Evolutionary conservation across 92 coral and sea anemone species (phyloP), one percentile per base, ranked within the genome.

Genomic region (Chrysogorgia sp.): DNA sequence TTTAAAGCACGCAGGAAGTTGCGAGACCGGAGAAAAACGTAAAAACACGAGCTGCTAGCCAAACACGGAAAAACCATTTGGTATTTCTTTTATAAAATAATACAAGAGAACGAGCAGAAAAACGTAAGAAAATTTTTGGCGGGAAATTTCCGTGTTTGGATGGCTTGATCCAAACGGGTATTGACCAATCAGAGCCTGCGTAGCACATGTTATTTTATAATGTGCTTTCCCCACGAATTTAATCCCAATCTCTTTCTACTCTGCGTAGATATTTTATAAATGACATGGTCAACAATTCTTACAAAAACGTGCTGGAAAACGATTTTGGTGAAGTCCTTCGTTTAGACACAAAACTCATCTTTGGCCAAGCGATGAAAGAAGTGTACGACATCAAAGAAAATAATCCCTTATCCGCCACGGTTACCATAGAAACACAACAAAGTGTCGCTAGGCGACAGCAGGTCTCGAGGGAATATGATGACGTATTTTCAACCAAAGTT

Each of bases 341-440:
- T 15, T 68, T 83, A 9, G 89, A 88, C 47, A 83, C 87, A 0
- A 87, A 87, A 40, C 82, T 89, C 0, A 63, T 84, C 19, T 74
- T 78, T 32, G 90, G 90, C 19, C 83, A 71, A n/a, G 50, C 71
- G 21, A 30, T 31, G 34, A 65, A 79, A 2, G 86, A 88, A 41
- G 77, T 55, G 3, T 87, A 75, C 75, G 70, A 86, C 53, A 63
- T 88, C 64, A 78, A 77, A 49, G 89, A 88, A 31, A 67, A 78
- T 40, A 77, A 79, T 43, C 90, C 90, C 58, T 59, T 25, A 40
- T 57, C 88, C 7, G 88, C 92, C 23, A 79, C 67, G 65, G 81
- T 88, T 43, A 63, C 58, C 79, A 80, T 69, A 52, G 84, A 79
- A 55, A 82, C 77, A 14, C 43, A 41, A 50, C 34, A 84, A 40